Evolutionary conservation across 2,113 vertebrate genomes (phyloP).

Genomic region (Hippocampus abdominalis): DNA sequence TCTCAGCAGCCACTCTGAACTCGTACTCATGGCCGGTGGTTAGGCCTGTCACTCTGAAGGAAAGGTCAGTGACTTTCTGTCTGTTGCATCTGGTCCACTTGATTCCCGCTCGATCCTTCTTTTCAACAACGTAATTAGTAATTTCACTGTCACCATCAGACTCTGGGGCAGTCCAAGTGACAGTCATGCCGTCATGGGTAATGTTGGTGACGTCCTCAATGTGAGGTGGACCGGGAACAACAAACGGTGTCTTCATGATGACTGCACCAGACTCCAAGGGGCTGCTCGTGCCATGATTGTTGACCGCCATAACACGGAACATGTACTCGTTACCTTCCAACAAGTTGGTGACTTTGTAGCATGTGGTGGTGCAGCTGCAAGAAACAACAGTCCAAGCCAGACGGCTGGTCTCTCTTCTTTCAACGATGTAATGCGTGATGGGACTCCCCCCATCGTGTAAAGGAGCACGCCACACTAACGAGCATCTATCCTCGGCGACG

Average conservation of each 20-base stretch:
- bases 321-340: conserved; percentile 94
- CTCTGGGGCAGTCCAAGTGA: conserved; percentile 89
- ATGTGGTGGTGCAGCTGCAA: conserved; percentile 80
- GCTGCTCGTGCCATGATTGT: conserved; percentile 89
- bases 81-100: conserved; percentile 97
- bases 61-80: conserved; percentile 88
- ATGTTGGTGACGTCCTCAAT: conserved; percentile 86
- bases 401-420: conserved; percentile 95
- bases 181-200: conserved; percentile 93
- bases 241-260: conserved; percentile 91
- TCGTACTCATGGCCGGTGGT: conserved; percentile 93
- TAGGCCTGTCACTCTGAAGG: conserved; percentile 88
- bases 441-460: conserved; percentile 86
- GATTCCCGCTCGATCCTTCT: conserved; percentile 90
- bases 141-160: conserved; percentile 91
- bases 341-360: conserved; percentile 92
- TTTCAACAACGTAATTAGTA: conserved; percentile 88
- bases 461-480: conserved; percentile 84
- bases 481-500: conserved; percentile 88
- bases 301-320: conserved; percentile 96
- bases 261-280: conserved; percentile 85
- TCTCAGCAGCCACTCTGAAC: conserved; percentile 94
- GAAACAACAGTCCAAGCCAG: conserved; percentile 94
- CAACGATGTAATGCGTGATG: conserved; percentile 89
- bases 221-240: conserved; percentile 86